Evolutionary conservation across 2,113 vertebrate genomes (phyloP).

Genomic region (Tapirus terrestris): DNA sequence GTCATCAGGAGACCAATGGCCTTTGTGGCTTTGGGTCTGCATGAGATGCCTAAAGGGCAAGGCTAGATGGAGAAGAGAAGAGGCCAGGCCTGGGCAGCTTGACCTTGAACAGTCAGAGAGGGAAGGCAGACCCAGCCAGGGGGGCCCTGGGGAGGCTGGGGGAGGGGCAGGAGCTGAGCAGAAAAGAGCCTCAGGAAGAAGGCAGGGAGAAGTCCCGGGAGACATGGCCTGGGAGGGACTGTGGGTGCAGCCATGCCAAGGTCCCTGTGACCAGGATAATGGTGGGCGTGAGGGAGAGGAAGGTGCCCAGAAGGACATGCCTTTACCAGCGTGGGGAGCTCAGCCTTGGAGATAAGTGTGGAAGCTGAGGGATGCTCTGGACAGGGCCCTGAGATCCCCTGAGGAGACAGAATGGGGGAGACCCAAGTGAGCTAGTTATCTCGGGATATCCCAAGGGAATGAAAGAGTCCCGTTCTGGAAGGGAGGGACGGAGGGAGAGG

Average conservation of each 20-base stretch:
- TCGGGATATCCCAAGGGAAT: background rate
- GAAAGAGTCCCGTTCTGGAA: background rate
- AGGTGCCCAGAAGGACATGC: background rate
- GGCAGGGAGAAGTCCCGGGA: background rate
- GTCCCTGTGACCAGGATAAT: background rate
- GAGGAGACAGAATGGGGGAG: background rate
- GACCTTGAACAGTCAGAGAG: background rate
- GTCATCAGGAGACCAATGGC: no score
- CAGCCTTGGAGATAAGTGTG: background rate
- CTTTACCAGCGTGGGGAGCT: background rate
- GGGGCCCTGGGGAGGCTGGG: background rate
- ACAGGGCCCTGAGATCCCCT: background rate
- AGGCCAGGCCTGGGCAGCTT: background rate
- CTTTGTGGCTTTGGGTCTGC: no score
- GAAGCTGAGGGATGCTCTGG: background rate
- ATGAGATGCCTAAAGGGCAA: no score
- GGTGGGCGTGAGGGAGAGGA: background rate
- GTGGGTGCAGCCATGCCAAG: background rate
- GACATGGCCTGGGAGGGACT: background rate
- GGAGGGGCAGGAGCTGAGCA: background rate
- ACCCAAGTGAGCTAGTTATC: background rate
- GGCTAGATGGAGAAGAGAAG: no score
- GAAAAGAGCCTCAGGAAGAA: background rate
- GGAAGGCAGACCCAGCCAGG: background rate
- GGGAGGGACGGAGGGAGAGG: background rate